Conservation (phyloP, 2,113 vertebrate genomes). For the Amblyopsis rosae region DNA sequence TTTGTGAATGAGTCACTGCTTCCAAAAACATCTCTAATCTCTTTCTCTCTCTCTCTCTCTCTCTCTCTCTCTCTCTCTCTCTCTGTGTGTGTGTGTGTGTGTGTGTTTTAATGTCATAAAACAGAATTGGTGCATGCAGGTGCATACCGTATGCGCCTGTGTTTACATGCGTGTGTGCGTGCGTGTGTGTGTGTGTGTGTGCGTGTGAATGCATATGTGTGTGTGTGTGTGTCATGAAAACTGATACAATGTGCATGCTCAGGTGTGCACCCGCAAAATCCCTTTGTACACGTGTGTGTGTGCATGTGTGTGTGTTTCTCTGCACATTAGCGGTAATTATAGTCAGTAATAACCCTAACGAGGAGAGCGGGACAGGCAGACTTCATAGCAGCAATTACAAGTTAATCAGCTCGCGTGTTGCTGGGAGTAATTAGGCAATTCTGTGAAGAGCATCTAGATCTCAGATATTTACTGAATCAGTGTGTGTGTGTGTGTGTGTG, state of each 20-base stretch:
- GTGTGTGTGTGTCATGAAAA: slow-evolving; percentile 74
- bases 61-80: no score
- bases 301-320: slow-evolving; percentile 53
- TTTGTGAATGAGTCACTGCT: slow-evolving; percentile 67
- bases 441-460: slow-evolving; percentile 67
- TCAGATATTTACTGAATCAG: slow-evolving; percentile 64
- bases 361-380: slow-evolving; percentile 94
- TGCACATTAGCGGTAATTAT: slow-evolving; percentile 99
- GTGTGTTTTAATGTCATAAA: background rate
- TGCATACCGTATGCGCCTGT: background rate
- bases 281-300: slow-evolving; percentile 10
- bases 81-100: background rate
- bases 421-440: slow-evolving; percentile 92
- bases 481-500: slow-evolving; percentile 14
- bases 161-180: background rate
- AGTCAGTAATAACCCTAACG: slow-evolving; percentile 98
- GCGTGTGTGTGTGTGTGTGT: slow-evolving; percentile 34
- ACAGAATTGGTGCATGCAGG: background rate
- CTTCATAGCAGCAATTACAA: slow-evolving; percentile 98
- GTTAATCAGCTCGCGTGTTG: slow-evolving; percentile 99
- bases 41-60: no score
- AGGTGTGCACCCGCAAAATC: background rate
- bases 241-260: slow-evolving; percentile 13
- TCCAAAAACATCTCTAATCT: slow-evolving; percentile 47
- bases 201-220: slow-evolving; percentile 37